A percentile compares a stretch with the other conserved stretches of the same genome.
These are phyloP conservation scores for Aurelia sp. DNA, from an alignment of 30 jellyfish, hydroid and myxozoan species.

Conservation along the genomic window DNA sequence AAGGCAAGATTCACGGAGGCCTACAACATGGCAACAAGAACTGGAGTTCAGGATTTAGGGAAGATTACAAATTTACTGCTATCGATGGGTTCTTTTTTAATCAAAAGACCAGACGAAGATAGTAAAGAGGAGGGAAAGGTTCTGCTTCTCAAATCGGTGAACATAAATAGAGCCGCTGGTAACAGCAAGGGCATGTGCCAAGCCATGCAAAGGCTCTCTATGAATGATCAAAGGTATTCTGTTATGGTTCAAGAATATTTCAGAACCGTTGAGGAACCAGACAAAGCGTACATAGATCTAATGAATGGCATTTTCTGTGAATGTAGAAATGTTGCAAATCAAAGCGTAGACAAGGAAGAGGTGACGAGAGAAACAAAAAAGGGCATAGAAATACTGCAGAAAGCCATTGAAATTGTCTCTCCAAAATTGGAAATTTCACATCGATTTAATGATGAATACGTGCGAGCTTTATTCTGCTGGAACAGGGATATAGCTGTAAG, in stretches of 20 bases:
- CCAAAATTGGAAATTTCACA: neutral
- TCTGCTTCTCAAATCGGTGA: neutral
- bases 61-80: neutral
- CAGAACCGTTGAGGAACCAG: neutral
- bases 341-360: neutral
- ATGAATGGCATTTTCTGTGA: neutral
- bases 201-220: neutral
- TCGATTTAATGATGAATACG: neutral
- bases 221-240: neutral
- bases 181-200: neutral
- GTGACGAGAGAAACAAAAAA: neutral
- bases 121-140: neutral
- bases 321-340: neutral
- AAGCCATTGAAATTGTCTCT: neutral
- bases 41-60: slow-evolving; percentile 1
- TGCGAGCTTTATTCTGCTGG: slow-evolving; percentile 6
- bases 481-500: slow-evolving; percentile 10
- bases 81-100: neutral
- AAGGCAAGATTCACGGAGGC: neutral
- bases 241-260: neutral
- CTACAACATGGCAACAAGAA: neutral
- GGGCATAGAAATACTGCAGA: neutral
- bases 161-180: neutral
- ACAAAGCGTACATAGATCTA: neutral
- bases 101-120: neutral